phyloP scores from a whole-genome alignment of 2,113 vertebrate genomes.

The Melospiza georgiana region DNA sequence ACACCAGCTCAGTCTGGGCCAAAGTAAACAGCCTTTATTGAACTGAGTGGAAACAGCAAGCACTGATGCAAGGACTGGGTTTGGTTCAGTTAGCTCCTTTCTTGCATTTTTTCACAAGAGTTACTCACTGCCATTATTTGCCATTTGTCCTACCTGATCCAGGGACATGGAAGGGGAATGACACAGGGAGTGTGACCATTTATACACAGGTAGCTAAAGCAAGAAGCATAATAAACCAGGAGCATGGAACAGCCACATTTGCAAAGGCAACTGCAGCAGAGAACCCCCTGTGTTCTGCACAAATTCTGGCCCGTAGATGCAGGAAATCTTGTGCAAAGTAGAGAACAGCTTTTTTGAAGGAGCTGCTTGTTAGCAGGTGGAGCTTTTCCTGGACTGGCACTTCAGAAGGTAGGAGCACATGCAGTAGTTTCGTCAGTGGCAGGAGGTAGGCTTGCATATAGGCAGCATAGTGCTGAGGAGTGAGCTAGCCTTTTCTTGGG shows the following conservation, averaged over 20 bases:
- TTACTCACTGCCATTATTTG: background rate
- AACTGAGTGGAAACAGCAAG: background rate
- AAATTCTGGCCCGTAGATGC: background rate
- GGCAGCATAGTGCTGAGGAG: background rate
- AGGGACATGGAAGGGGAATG: background rate
- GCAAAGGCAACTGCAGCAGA: background rate
- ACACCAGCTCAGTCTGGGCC: background rate
- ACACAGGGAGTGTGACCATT: background rate
- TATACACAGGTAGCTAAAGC: background rate
- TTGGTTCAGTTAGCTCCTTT: background rate
- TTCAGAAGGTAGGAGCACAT: background rate
- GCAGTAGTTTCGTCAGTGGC: background rate
- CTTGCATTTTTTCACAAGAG: background rate
- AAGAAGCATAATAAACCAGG: background rate
- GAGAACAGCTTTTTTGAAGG: background rate
- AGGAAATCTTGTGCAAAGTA: background rate
- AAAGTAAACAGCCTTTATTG: background rate
- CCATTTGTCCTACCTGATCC: background rate
- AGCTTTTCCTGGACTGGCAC: background rate
- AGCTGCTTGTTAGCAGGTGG: background rate
- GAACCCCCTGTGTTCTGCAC: background rate
- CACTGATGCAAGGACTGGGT: background rate
- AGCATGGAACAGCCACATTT: background rate
- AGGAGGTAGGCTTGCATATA: slow-evolving; percentile 41
- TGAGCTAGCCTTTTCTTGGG: slow-evolving; percentile 11